phyloP scores from a whole-genome alignment of 2,113 vertebrate species.

The Takifugu flavidus region DNA sequence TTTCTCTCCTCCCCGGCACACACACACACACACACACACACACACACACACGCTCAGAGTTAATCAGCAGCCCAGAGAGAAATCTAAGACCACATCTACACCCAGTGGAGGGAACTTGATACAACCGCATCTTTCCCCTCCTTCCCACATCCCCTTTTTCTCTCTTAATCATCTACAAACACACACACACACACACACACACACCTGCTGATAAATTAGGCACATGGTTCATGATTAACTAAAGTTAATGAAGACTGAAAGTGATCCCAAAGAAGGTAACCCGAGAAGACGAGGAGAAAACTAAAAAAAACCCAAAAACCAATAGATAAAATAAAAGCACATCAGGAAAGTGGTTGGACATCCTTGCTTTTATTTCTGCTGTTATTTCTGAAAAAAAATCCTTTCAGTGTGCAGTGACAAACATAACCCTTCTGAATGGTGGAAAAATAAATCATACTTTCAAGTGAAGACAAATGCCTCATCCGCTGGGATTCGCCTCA shows the following conservation, averaged over 20 bases:
- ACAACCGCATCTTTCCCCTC: slow-evolving; percentile 56
- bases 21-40: slow-evolving; percentile 38
- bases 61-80: slow-evolving; percentile 74
- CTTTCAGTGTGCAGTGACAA: slow-evolving; percentile 68
- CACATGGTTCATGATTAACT: slow-evolving; percentile 62
- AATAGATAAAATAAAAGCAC: background rate
- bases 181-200: slow-evolving; percentile 17
- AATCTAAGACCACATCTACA: slow-evolving; percentile 79
- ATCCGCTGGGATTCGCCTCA: slow-evolving; percentile 65
- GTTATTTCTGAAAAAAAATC: slow-evolving; percentile 62
- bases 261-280: slow-evolving; percentile 59
- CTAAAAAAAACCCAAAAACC: slow-evolving; percentile 19
- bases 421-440: slow-evolving; percentile 69
- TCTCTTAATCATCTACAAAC: slow-evolving; percentile 62
- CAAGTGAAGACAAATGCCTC: slow-evolving; percentile 75
- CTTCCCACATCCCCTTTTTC: slow-evolving; percentile 35
- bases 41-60: slow-evolving; percentile 41
- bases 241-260: slow-evolving; percentile 68
- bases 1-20: slow-evolving; percentile 63
- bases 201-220: slow-evolving; percentile 59
- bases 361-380: slow-evolving; percentile 38
- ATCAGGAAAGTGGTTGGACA: background rate
- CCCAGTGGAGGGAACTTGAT: slow-evolving; percentile 75
- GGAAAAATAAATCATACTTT: slow-evolving; percentile 78
- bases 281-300: slow-evolving; percentile 28